A percentile compares a stretch with the other conserved stretches of the same genome.
Evolutionary conservation across 2,797 vertebrate genomes (phyloP).

Genomic region (Aratinga solstitialis): DNA sequence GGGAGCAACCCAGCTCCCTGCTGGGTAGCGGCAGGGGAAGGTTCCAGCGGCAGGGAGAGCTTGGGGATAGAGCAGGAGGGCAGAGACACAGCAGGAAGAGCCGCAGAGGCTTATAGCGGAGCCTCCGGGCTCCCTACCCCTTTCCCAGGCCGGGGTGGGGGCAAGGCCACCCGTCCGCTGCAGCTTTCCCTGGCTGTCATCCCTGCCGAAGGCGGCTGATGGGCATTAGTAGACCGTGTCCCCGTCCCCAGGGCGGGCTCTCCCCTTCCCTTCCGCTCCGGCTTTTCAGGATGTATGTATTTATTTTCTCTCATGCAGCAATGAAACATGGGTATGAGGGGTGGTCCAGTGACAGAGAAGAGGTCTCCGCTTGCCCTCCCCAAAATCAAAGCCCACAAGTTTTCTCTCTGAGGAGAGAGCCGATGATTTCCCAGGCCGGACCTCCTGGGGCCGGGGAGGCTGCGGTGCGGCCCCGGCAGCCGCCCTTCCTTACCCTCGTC

Average conservation of each 20-base stretch:
- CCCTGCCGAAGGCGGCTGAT: not conserved
- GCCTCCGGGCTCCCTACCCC: not conserved
- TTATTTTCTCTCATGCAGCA: not conserved
- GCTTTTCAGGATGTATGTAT: not conserved
- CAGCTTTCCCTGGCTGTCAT: not conserved
- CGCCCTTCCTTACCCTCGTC: not conserved
- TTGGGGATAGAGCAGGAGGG: not conserved
- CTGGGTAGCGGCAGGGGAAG: not conserved
- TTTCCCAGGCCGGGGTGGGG: not conserved
- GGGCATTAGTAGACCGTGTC: not conserved
- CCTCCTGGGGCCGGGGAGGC: not conserved
- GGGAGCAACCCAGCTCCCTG: not conserved
- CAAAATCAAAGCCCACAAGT: not conserved
- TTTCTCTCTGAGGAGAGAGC: not conserved
- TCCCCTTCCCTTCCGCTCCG: accelerated
- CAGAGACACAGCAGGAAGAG: not conserved
- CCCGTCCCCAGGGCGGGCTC: not conserved
- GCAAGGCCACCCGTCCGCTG: not conserved
- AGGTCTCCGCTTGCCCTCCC: not conserved
- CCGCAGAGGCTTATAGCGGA: not conserved
- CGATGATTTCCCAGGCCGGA: not conserved
- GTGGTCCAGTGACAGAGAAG: not conserved
- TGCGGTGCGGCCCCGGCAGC: not conserved
- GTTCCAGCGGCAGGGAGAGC: not conserved
- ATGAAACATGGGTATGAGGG: not conserved